Conservation (phyloP, 2,797 vertebrate species). For the Spinibarbus caldwelli region DNA sequence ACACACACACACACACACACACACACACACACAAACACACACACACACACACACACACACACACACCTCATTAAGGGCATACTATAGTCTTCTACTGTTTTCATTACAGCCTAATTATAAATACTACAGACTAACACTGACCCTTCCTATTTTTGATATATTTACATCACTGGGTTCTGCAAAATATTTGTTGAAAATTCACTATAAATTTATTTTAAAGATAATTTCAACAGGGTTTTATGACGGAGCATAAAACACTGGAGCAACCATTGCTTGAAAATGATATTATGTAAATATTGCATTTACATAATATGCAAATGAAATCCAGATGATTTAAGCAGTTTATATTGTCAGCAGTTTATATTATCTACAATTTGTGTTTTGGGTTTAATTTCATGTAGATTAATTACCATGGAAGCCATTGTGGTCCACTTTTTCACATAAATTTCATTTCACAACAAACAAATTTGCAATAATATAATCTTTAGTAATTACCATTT, state of each 20-base stretch:
- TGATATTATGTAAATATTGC: not conserved
- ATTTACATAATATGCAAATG: too few species aligned
- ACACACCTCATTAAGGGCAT: not conserved
- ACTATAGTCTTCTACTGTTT: not conserved
- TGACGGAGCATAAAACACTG: not conserved
- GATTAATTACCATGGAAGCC: not conserved
- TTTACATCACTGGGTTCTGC: not conserved
- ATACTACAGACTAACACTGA: not conserved
- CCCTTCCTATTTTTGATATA: not conserved
- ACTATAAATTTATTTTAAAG: not conserved
- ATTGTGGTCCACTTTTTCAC: not conserved
- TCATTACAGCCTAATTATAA: not conserved
- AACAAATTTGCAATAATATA: not conserved
- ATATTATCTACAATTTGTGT: not conserved
- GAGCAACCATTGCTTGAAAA: not conserved
- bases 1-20: conserved; percentile 34
- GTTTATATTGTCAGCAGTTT: not conserved
- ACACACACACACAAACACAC: conserved; percentile 30
- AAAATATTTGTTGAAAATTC: not conserved
- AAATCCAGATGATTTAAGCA: not conserved
- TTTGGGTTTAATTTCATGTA: not conserved
- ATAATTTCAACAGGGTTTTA: not conserved
- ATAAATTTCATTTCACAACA: conserved; percentile 42
- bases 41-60: conserved; percentile 39
- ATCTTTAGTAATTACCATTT: not conserved